These are phyloP conservation scores for Neodiprion fabricii DNA, from an alignment of 1,140 invertebrate species.

Conservation along the genomic window DNA sequence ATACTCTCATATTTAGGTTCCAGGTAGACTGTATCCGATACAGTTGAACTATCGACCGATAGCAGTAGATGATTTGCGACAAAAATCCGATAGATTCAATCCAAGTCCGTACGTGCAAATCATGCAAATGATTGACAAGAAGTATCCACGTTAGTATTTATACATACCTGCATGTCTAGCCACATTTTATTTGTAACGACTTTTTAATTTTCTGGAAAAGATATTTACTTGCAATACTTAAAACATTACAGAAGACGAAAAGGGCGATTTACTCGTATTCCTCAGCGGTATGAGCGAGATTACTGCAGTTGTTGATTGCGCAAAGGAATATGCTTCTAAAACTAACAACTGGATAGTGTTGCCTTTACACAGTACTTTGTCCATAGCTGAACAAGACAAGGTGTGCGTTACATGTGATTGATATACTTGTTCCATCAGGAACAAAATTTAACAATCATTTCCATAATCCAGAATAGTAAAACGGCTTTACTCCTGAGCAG, in stretches of 20 bases:
- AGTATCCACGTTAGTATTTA: conserved; percentile 73
- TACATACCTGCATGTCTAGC: conserved; percentile 17
- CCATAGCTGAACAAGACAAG: conserved; percentile 95
- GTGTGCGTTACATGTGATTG: conserved; percentile 55
- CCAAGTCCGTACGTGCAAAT: conserved; percentile 92
- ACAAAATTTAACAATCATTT: conserved; percentile 18
- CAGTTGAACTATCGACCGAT: conserved; percentile 87
- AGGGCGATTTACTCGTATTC: conserved; percentile 96
- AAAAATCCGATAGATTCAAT: conserved; percentile 80
- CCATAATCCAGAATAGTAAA: conserved; percentile 9
- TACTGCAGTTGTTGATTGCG: conserved; percentile 86
- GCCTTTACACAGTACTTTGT: conserved; percentile 91
- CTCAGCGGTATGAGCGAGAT: conserved; percentile 97
- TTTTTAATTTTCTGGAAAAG: neutral
- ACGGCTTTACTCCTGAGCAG: neutral
- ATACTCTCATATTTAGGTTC: conserved; percentile 69
- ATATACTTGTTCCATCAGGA: conserved; percentile 18
- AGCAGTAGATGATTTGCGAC: conserved; percentile 72
- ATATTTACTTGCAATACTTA: conserved; percentile 17
- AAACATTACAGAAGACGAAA: conserved; percentile 73
- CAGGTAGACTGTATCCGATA: conserved; percentile 93
- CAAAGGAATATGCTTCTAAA: conserved; percentile 83
- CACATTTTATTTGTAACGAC: neutral
- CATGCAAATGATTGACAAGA: conserved; percentile 90
- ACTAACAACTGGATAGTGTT: conserved; percentile 92